phyloP scores from a whole-genome alignment of 2,113 vertebrate species.

The Gobio gobio region DNA sequence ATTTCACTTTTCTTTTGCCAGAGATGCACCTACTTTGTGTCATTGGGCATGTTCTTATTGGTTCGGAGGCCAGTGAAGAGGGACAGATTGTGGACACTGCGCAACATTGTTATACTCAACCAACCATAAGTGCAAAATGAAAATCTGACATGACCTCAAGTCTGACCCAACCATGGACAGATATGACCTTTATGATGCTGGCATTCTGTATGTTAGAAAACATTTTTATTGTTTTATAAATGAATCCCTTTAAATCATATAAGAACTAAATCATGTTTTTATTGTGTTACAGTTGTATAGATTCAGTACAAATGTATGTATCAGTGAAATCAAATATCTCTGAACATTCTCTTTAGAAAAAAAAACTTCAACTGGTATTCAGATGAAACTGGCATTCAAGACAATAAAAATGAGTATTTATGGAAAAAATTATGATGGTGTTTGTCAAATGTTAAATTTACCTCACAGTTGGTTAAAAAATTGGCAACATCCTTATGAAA shows the following conservation, averaged over 20 bases:
- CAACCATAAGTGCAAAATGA: neutral
- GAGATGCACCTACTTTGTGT: neutral
- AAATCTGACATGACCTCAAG: constrained; percentile 1
- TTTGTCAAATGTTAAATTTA: neutral
- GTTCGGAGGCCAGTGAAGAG: neutral
- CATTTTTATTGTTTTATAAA: neutral
- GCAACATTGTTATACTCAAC: neutral
- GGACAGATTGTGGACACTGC: neutral
- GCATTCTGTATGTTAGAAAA: neutral
- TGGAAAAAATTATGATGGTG: neutral
- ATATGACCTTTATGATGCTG: neutral
- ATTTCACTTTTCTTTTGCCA: neutral
- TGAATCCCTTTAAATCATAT: neutral
- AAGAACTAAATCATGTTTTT: neutral
- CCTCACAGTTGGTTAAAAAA: neutral
- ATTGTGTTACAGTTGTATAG: neutral
- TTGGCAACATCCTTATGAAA: neutral
- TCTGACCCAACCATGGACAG: neutral
- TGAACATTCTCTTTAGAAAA: neutral
- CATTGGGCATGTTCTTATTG: neutral
- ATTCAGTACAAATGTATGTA: neutral
- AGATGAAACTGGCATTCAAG: neutral
- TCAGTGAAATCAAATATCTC: neutral
- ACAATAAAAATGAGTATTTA: neutral
- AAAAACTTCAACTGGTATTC: neutral